Evolutionary conservation across 53 echinoderm and acorn worm species (phyloP), one percentile per base, ranked within the genome.

Genomic region (Echinarachnius parma): DNA sequence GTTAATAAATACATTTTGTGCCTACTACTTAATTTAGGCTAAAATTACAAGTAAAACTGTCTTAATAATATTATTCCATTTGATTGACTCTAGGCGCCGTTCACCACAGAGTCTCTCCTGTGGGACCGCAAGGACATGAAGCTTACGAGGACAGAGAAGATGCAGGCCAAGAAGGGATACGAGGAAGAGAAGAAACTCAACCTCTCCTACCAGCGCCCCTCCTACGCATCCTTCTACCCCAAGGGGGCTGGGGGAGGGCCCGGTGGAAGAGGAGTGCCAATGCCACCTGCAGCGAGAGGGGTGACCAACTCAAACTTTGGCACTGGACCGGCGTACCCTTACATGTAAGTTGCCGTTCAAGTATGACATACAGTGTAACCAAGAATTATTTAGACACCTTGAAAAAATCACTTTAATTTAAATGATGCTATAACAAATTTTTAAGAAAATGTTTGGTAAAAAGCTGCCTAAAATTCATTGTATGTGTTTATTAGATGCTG

Each of bases 91-190:
- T 74, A 96, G 96, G 91, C 90, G 29, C 96, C 96, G 14, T 91
- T 89, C 75, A 79, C 60, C 66, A 90, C 84, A 0, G 91, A 91
- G 53, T 91, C 91, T 0, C 88, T 91, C 0, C 77, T 86, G 24
- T 78, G 79, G 75, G 96, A 96, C 36, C 62, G 84, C 0, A 79
- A 80, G 54, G 91, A 96, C 75, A 59, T 60, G 63, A 78, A 79
- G 47, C 82, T 96, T 25, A 91, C 91, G 30, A 74, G 85, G 21
- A 91, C 96, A n/a, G 96, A 96, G 86, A 96, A 96, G 48, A 81
- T 78, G 37, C 81, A 81, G 53, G 96, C 96, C 11, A 91, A 83
- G 68, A 82, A 76, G 56, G 79, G 87, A 44, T 96, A 96, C 32
- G 96, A 91, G 54, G 96, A 87, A 21, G 96, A 96, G 66, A 84